Evolutionary conservation across 2,888 invertebrate species (phyloP), one percentile per base, ranked within the genome.

Genomic region (Podotricha telesiphe): DNA sequence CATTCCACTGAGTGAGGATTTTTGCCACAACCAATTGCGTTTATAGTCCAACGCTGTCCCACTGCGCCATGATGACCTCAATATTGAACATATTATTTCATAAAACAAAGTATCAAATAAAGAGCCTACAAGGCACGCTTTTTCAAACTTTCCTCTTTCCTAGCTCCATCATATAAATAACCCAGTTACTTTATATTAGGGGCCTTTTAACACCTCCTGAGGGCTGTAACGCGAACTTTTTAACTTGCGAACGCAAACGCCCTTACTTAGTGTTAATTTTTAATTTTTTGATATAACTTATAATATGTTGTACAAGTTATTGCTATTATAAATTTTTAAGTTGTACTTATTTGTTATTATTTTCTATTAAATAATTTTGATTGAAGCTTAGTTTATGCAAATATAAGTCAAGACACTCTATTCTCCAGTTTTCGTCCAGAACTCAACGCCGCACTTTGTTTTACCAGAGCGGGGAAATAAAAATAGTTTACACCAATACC

Each of bases 201-300:
- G 47, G 22, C 15, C 62, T 48, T 58, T 47, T 53, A 37, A 47
- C 51, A 45, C 53, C 61, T 67, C 67, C 67, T 53, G 45, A 45
- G 61, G 37, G 67, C 15, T n/a, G 45, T 10, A 53, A 48, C 20
- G 40, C 20, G 17, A 45, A 42, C 51, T 61, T 67, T 61, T 61
- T 56, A 48, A 22, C 22, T 22, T 61, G 34, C 4, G n/a, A 42
- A 42, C 59, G 19, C 1, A 10, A 1, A 37, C 42, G 28, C 59
- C 42, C 51, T 67, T 61, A 67, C 53, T 61, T 34, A 40, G 19
- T 15, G 20, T 67, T 22, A 37, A 59, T 45, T 67, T 67, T 67
- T 53, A 61, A 61, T 53, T 45, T 61, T 61, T 20, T 50, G 40
- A 37, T 62, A 19, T 22, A 62, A 28, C 28, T 62, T 62, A 62